Conservation (phyloP, 2,113 vertebrate genomes). For the Phainopepla nitens region DNA sequence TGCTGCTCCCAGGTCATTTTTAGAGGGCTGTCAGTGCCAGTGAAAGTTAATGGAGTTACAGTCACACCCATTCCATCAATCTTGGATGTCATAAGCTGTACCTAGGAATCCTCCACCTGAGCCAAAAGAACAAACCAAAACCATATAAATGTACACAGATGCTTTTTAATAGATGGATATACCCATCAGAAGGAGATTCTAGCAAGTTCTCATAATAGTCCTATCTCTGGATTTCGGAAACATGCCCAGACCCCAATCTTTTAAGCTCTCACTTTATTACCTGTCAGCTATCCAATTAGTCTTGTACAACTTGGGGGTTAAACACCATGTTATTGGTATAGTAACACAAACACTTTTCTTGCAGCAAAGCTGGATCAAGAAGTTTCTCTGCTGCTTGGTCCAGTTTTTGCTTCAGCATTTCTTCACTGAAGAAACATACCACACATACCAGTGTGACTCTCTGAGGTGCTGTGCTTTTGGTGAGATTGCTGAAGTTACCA, state of each 20-base stretch:
- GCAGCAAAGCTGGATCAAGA: background rate
- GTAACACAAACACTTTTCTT: background rate
- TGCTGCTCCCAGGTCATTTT: background rate
- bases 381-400: background rate
- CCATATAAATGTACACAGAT: background rate
- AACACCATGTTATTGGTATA: background rate
- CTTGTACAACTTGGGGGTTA: background rate
- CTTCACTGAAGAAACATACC: too few relatives aligned
- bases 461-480: background rate
- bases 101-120: background rate
- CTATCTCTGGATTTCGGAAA: background rate
- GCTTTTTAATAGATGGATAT: background rate
- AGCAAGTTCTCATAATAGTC: background rate
- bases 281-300: background rate
- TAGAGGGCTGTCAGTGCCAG: background rate
- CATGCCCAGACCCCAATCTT: background rate
- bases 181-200: background rate
- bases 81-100: background rate
- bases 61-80: background rate
- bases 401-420: background rate
- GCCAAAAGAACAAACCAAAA: background rate
- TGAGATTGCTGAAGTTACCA: background rate
- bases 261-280: background rate
- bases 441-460: fast-evolving
- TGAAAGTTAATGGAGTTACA: background rate